Percentiles rank a stretch among this genome's conserved stretches.
These are phyloP conservation scores for Pterophyllum scalare DNA, from an alignment of 2,113 vertebrate species.

Conservation along the genomic window DNA sequence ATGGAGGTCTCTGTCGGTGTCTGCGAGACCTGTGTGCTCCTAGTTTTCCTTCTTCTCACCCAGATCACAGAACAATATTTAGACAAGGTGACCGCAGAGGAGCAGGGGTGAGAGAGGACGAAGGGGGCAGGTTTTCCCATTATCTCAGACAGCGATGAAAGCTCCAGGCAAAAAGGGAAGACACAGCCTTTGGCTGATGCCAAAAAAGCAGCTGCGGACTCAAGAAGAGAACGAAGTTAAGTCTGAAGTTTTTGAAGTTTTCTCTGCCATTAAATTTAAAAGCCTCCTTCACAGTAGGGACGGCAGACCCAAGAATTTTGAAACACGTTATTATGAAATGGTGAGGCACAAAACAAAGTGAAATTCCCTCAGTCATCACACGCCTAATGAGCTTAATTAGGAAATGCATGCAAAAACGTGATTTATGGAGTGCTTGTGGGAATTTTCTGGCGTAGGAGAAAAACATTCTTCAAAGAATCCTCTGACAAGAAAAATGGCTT, in stretches of 20 bases:
- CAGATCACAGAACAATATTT: constrained; percentile 84
- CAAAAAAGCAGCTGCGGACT: constrained; percentile 9
- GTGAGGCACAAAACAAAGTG: constrained; percentile 9
- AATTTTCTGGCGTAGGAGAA: constrained; percentile 27
- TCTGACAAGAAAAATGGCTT: constrained; percentile 65
- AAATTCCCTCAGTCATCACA: constrained; percentile 38
- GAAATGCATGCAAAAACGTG: constrained; percentile 50
- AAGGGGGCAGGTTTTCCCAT: constrained; percentile 79
- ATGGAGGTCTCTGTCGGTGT: constrained; percentile 65
- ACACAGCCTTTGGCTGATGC: not conserved
- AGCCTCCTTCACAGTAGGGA: no score
- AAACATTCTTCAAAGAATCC: constrained; percentile 65
- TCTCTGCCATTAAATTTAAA: not conserved
- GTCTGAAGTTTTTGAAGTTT: not conserved
- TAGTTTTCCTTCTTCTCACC: constrained; percentile 73
- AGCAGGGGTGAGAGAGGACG: constrained; percentile 11
- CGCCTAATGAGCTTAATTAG: constrained; percentile 65
- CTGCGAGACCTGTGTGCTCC: constrained; percentile 66
- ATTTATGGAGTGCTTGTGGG: constrained; percentile 57
- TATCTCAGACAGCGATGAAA: constrained; percentile 69
- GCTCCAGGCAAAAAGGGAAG: constrained; percentile 10
- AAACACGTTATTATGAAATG: not conserved
- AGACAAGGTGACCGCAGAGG: constrained; percentile 63
- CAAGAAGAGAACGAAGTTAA: not conserved
- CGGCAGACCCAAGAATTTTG: not conserved